Conservation (phyloP, 2,113 vertebrate species). For the Phoxinus phoxinus region DNA sequence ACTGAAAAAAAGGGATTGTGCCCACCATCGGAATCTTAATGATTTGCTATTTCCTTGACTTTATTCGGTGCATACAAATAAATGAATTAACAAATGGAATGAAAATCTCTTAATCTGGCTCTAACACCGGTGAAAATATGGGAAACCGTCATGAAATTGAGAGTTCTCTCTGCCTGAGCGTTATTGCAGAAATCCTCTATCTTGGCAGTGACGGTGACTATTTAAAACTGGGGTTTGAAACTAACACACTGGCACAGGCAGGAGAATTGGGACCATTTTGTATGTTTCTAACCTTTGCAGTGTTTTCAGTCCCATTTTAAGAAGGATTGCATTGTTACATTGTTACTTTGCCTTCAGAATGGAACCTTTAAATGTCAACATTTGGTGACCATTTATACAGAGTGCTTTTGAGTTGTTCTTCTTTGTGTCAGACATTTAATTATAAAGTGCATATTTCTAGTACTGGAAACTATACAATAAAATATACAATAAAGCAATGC, state of each 20-base stretch:
- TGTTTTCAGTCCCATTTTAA: constrained; percentile 8
- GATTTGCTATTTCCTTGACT: constrained; percentile 24
- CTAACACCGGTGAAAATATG: constrained; percentile 51
- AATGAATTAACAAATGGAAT: constrained; percentile 33
- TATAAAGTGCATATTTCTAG: neutral
- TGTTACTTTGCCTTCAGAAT: constrained; percentile 12
- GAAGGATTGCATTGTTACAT: neutral
- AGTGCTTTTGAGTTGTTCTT: constrained; percentile 6
- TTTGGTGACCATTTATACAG: constrained; percentile 8
- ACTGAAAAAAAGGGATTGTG: constrained; percentile 48
- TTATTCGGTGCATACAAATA: constrained; percentile 38
- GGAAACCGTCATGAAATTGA: constrained; percentile 41
- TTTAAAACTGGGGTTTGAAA: neutral
- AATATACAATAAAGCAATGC: neutral
- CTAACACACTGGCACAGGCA: neutral
- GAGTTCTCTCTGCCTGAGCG: neutral
- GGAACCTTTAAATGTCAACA: constrained; percentile 22
- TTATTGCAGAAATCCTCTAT: constrained; percentile 34
- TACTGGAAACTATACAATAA: neutral
- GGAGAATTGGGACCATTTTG: neutral
- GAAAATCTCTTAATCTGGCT: constrained; percentile 47
- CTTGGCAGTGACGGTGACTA: constrained; percentile 9
- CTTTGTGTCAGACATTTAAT: neutral
- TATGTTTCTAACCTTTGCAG: constrained; percentile 16
- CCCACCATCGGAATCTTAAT: constrained; percentile 14